phyloP scores from a whole-genome alignment of 2,113 vertebrate genomes.

The Pituophis catenifer region DNA sequence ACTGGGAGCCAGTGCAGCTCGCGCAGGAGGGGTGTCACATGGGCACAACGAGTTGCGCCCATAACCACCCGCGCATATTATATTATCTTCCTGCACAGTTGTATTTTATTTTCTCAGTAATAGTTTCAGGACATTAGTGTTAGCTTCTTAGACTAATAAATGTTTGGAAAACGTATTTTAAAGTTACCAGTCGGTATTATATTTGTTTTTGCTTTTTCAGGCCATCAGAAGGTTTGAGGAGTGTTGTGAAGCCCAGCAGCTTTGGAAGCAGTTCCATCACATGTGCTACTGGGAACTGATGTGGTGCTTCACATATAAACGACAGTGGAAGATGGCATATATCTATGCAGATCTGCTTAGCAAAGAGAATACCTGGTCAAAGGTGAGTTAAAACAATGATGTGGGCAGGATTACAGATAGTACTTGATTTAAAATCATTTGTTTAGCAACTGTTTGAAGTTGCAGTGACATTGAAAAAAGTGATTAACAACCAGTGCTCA shows the following conservation, averaged over 20 bases:
- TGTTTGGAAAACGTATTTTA: background rate
- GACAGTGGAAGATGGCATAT: conserved; percentile 97
- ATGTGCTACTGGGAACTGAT: conserved; percentile 99
- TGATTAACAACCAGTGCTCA: background rate
- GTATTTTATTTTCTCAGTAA: background rate
- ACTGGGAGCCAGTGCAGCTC: no score
- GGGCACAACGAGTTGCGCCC: no score
- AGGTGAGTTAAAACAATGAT: conserved; percentile 70
- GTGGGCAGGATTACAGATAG: background rate
- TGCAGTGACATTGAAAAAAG: background rate
- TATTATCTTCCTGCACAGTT: background rate
- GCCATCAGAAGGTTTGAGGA: conserved; percentile 88
- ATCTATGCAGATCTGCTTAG: conserved; percentile 95
- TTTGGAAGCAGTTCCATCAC: conserved; percentile 98
- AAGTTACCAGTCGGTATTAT: background rate
- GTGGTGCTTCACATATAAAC: conserved; percentile 98
- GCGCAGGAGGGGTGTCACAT: no score
- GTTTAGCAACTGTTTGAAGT: background rate
- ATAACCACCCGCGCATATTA: no score
- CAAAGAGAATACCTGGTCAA: conserved; percentile 96
- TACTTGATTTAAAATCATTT: background rate
- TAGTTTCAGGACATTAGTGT: background rate
- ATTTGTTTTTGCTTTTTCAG: conserved; percentile 65
- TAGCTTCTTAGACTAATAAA: background rate
- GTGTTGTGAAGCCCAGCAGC: conserved; percentile 93